Evolutionary conservation across 1,140 invertebrate species (phyloP).

Genomic region (Charaxes varanes): DNA sequence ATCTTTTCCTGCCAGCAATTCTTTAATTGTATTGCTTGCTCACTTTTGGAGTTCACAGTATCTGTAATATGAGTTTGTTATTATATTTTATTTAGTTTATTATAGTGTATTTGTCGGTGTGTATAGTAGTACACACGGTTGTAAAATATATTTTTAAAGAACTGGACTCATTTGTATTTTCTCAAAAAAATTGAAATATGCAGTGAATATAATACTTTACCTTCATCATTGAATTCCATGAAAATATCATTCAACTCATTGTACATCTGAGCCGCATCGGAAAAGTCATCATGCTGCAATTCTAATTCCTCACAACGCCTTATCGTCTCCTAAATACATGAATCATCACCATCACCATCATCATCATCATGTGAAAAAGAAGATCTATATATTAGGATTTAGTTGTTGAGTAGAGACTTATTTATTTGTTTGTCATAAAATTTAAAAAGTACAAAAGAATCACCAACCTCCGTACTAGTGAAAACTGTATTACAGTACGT

Average conservation of each 20-base stretch:
- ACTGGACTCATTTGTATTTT: background rate
- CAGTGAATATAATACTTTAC: background rate
- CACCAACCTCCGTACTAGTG: no score
- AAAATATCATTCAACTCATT: conserved; percentile 11
- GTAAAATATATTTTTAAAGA: background rate
- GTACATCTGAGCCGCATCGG: conserved; percentile 11
- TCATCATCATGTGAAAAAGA: no score
- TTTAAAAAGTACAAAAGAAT: no score
- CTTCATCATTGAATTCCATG: conserved; percentile 15
- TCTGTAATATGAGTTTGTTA: conserved; percentile 16
- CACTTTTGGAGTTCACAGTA: conserved; percentile 26
- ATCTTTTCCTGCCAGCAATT: conserved; percentile 41
- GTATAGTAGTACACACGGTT: no score
- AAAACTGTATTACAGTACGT: no score
- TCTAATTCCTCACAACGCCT: conserved; percentile 40
- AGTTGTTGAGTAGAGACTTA: no score
- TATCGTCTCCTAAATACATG: conserved; percentile 34
- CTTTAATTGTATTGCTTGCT: conserved; percentile 34
- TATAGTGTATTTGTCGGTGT: no score
- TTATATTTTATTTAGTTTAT: background rate
- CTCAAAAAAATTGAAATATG: background rate
- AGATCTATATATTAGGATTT: no score
- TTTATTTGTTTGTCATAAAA: no score
- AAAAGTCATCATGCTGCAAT: conserved; percentile 24
- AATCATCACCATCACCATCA: background rate